phyloP scores from a whole-genome alignment of 2,888 invertebrate species.

The Platycheirus albimanus region DNA sequence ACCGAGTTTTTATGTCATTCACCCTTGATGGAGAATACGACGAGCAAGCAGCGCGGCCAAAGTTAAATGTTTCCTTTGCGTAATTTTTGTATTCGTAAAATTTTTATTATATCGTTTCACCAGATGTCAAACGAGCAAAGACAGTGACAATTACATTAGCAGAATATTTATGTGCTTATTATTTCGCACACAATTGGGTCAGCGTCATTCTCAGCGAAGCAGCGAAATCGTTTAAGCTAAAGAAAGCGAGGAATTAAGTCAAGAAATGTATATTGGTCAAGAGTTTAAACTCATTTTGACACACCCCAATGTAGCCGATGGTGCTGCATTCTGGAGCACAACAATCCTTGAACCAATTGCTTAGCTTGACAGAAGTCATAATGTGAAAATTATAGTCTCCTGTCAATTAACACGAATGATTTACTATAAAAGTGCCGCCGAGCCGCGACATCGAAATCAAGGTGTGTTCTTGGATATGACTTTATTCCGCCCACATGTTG shows the following conservation, averaged over 20 bases:
- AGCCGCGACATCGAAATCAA: conserved; percentile 40
- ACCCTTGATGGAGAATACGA: conserved; percentile 36
- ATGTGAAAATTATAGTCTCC: conserved; percentile 30
- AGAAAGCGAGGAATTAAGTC: conserved; percentile 34
- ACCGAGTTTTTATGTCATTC: conserved; percentile 41
- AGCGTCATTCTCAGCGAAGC: background rate
- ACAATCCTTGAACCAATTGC: conserved; percentile 62
- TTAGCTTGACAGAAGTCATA: conserved; percentile 44
- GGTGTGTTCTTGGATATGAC: conserved; percentile 52
- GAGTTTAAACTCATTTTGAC: conserved; percentile 14
- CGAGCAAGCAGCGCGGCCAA: background rate
- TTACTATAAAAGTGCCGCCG: conserved; percentile 50
- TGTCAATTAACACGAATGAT: conserved; percentile 57
- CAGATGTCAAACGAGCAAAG: conserved; percentile 51
- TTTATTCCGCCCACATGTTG: conserved; percentile 46
- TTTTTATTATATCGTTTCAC: conserved; percentile 43
- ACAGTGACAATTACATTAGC: conserved; percentile 48
- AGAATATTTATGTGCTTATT: conserved; percentile 62
- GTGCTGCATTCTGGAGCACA: conserved; percentile 24
- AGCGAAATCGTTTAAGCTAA: background rate
- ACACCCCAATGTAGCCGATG: conserved; percentile 39
- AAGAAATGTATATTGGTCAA: conserved; percentile 14
- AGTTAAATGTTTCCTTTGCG: conserved; percentile 35
- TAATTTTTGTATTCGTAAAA: conserved; percentile 46
- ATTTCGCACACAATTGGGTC: conserved; percentile 35